Evolutionary conservation across 2,888 invertebrate species (phyloP).

Genomic region (Habrosyne pyritoides): DNA sequence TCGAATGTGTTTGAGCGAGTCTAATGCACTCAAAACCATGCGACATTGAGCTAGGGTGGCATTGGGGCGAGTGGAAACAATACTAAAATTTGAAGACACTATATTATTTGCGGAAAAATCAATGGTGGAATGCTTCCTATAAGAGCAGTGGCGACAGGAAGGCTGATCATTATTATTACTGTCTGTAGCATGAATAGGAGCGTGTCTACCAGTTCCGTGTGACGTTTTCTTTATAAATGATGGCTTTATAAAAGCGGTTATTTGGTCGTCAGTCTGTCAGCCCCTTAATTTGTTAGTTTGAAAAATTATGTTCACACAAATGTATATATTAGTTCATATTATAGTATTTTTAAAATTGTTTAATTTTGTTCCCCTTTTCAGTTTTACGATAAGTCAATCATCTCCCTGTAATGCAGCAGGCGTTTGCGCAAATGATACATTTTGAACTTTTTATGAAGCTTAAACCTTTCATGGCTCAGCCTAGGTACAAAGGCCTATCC

Average conservation of each 20-base stretch:
- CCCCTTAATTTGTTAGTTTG: slow-evolving; percentile 48
- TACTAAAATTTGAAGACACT: slow-evolving; percentile 51
- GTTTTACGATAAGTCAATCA: no score
- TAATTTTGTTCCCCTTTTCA: no score
- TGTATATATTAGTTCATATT: slow-evolving; percentile 18
- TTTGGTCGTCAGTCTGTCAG: slow-evolving; percentile 62
- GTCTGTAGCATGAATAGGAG: slow-evolving; percentile 62
- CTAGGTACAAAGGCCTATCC: no score
- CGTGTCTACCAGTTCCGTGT: slow-evolving; percentile 61
- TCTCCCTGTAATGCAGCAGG: no score
- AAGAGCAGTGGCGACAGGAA: slow-evolving; percentile 67
- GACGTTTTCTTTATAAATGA: slow-evolving; percentile 60
- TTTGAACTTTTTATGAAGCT: no score
- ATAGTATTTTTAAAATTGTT: no score
- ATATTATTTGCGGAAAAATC: slow-evolving; percentile 82
- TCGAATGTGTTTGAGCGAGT: slow-evolving; percentile 74
- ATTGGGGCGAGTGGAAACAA: slow-evolving; percentile 37
- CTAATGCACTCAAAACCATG: slow-evolving; percentile 81
- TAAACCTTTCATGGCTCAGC: no score
- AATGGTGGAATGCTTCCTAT: slow-evolving; percentile 77
- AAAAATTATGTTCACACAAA: slow-evolving; percentile 31
- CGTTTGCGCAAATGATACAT: no score
- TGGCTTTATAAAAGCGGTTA: slow-evolving; percentile 73
- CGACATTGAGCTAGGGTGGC: slow-evolving; percentile 42
- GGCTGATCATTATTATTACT: slow-evolving; percentile 77